Conservation (phyloP, 2,888 invertebrate species). For the Hecatera dysodea region DNA sequence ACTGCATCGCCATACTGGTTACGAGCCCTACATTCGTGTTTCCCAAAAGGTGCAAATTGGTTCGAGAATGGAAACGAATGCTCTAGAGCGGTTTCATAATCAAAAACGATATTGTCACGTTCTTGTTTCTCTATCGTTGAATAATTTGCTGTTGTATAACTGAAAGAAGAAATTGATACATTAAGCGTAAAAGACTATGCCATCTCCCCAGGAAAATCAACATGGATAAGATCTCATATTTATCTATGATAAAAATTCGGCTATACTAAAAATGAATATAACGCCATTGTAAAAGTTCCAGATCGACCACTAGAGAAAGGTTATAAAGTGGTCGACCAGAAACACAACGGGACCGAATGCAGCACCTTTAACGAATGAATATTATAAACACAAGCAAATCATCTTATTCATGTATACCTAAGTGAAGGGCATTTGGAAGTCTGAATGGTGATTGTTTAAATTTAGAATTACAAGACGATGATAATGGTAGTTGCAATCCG, state of each 20-base stretch:
- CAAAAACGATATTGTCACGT: slow-evolving; percentile 62
- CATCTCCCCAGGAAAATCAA: background rate
- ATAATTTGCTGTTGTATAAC: slow-evolving; percentile 62
- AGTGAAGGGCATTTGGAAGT: too few relatives aligned
- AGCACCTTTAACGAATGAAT: too few relatives aligned
- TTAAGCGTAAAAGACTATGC: background rate
- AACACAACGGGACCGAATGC: background rate
- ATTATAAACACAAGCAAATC: too few relatives aligned
- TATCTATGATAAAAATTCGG: background rate
- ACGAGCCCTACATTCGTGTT: slow-evolving; percentile 77
- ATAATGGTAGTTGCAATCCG: too few relatives aligned
- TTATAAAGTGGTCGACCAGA: background rate
- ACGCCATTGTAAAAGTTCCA: background rate
- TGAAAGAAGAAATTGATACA: slow-evolving; percentile 28
- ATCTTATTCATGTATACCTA: too few relatives aligned
- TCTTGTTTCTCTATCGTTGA: slow-evolving; percentile 68
- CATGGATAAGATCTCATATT: background rate
- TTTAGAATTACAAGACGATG: too few relatives aligned
- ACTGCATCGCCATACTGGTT: slow-evolving; percentile 76
- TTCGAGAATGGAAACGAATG: slow-evolving; percentile 68
- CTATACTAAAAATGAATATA: background rate
- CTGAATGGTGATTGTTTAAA: too few relatives aligned
- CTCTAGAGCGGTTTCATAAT: slow-evolving; percentile 58
- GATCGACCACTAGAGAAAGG: background rate
- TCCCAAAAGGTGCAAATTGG: slow-evolving; percentile 75